Percentiles rank a stretch among this genome's conserved stretches.
Conservation (phyloP, 2,113 vertebrate genomes). For the Neolamprologus hecqui region DNA sequence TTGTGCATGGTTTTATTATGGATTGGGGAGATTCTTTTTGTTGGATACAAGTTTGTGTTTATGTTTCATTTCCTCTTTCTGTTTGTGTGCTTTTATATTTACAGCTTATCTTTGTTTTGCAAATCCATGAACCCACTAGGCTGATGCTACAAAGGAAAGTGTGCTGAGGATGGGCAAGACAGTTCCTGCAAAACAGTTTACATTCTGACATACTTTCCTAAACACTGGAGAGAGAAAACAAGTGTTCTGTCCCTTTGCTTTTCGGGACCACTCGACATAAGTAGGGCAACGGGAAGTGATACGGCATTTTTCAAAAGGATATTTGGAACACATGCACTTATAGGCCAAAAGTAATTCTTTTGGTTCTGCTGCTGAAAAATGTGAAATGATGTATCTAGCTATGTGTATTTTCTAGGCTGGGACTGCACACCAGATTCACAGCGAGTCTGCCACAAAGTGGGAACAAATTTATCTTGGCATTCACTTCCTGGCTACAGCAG, state of each 20-base stretch:
- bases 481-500: conserved; percentile 8
- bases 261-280: neutral
- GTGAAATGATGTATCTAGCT: conserved; percentile 9
- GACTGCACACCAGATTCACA: conserved; percentile 24
- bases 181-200: neutral
- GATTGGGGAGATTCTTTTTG: neutral
- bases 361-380: conserved; percentile 16
- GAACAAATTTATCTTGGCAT: conserved; percentile 49
- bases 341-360: conserved; percentile 10
- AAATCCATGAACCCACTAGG: neutral
- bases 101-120: neutral
- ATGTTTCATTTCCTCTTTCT: neutral
- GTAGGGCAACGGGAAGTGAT: conserved; percentile 27
- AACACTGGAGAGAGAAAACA: neutral
- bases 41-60: neutral
- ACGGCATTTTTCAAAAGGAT: conserved; percentile 3
- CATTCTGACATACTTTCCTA: neutral
- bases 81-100: neutral
- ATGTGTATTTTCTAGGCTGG: conserved; percentile 28
- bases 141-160: neutral
- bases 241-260: neutral
- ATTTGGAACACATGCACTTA: neutral
- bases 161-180: neutral
- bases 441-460: neutral
- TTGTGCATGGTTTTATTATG: neutral